Percentiles rank a stretch among this genome's conserved stretches.
These are phyloP conservation scores for Platycercus adscitus DNA, from an alignment of 2,113 vertebrate genomes.

Conservation along the genomic window DNA sequence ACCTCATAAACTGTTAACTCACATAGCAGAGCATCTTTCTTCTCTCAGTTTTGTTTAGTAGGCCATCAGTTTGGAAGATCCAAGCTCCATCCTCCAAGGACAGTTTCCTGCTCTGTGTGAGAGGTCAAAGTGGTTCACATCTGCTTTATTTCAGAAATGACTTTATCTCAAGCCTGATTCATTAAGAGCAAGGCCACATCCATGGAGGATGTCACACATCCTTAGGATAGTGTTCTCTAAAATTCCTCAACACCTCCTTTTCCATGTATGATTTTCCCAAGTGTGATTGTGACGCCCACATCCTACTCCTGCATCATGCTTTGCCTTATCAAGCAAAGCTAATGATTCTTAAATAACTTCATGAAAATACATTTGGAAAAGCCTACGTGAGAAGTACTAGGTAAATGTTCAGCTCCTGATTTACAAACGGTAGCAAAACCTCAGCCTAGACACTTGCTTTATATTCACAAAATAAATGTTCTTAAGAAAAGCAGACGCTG, in stretches of 20 bases:
- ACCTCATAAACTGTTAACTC: background rate
- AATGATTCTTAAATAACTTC: background rate
- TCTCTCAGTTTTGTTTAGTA: background rate
- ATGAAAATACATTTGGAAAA: background rate
- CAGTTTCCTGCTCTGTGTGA: background rate
- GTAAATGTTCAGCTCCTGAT: background rate
- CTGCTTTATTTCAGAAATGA: background rate
- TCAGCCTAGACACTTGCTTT: background rate
- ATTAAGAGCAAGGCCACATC: background rate
- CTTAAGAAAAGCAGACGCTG: background rate
- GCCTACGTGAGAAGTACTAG: fast-evolving
- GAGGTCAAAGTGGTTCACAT: background rate
- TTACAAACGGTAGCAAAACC: background rate
- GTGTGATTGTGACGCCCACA: background rate
- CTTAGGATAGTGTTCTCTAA: background rate
- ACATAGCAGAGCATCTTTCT: background rate
- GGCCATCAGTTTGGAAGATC: background rate
- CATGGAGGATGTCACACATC: fast-evolving
- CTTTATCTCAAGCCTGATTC: background rate
- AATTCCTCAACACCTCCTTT: background rate
- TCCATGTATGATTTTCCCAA: background rate
- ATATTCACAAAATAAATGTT: background rate
- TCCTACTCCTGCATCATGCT: background rate
- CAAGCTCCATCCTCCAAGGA: background rate
- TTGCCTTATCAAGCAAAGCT: background rate